A percentile compares a stretch with the other conserved stretches of the same genome.
phyloP scores from a whole-genome alignment of 2,113 vertebrate species.

The Forbesichthys papilliferus region DNA sequence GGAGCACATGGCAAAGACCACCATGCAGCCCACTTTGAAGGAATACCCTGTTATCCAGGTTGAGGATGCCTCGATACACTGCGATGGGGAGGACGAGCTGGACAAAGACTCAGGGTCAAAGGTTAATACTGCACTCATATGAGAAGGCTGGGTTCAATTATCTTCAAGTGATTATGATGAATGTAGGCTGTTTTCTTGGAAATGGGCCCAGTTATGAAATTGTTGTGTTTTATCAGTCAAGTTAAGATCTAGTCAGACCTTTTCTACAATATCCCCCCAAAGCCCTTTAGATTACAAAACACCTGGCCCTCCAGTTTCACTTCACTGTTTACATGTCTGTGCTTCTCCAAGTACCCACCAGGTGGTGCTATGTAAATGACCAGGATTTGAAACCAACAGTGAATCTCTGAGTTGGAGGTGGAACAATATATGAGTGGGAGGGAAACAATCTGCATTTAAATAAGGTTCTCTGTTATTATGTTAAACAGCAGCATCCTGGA shows the following conservation, averaged over 20 bases:
- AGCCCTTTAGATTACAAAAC: not conserved
- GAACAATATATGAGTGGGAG: conserved; percentile 6
- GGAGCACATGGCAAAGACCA: conserved; percentile 10
- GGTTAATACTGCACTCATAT: conserved; percentile 40
- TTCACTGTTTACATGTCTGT: not conserved
- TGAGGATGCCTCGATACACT: conserved; percentile 29
- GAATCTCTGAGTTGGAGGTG: conserved; percentile 28
- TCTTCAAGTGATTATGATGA: not conserved
- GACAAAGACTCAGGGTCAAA: conserved; percentile 70
- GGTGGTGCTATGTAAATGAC: conserved; percentile 66
- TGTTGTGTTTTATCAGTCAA: not conserved
- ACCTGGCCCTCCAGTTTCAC: not conserved
- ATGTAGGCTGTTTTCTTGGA: not conserved
- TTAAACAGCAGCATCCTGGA: conserved; percentile 64
- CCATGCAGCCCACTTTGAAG: not conserved
- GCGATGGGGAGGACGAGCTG: conserved; percentile 55
- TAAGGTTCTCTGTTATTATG: conserved; percentile 61
- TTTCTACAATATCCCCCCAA: not conserved
- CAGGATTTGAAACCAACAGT: conserved; percentile 38
- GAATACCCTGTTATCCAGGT: conserved; percentile 15
- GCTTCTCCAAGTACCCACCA: conserved; percentile 56
- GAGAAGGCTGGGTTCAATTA: not conserved
- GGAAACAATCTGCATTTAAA: conserved; percentile 63
- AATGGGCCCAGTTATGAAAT: not conserved
- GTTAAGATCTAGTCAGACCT: not conserved